These are phyloP conservation scores for Ectemnius continuus DNA, from an alignment of 2,888 invertebrate species.

Conservation along the genomic window DNA sequence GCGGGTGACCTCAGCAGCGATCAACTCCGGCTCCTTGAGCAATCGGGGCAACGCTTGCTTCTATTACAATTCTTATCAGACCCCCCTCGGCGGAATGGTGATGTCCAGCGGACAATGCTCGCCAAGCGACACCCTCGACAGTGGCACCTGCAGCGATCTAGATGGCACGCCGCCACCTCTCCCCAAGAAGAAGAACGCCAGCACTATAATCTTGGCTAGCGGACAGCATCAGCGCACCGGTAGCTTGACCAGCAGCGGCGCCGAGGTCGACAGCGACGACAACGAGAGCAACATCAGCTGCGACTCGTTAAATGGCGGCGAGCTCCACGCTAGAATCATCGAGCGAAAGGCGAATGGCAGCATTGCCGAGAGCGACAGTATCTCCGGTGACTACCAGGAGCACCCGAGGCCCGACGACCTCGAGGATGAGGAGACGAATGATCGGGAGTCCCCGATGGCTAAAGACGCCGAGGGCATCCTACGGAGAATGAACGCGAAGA, in stretches of 20 bases:
- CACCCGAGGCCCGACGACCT: constrained; percentile 8
- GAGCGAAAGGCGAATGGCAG: constrained; percentile 28
- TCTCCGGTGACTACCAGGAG: constrained; percentile 18
- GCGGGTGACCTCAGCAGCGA: constrained; percentile 66
- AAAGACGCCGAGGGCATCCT: constrained; percentile 13
- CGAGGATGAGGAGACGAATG: constrained; percentile 17
- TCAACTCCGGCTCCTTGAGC: constrained; percentile 65
- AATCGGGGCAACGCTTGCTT: constrained; percentile 78
- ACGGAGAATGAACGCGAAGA: constrained; percentile 12
- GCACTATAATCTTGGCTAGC: constrained; percentile 73
- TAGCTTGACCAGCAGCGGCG: constrained; percentile 83
- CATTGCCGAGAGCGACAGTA: constrained; percentile 11
- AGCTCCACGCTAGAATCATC: constrained; percentile 44
- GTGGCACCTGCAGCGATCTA: constrained; percentile 91
- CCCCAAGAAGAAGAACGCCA: constrained; percentile 82
- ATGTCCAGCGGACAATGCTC: constrained; percentile 91
- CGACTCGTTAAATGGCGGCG: constrained; percentile 87
- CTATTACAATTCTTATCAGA: constrained; percentile 82
- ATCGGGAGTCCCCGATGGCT: constrained; percentile 3
- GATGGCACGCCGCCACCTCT: constrained; percentile 86
- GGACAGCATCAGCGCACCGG: constrained; percentile 80
- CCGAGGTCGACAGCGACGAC: constrained; percentile 85
- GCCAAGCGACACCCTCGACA: constrained; percentile 90
- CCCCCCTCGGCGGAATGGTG: constrained; percentile 80
- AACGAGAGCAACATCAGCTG: constrained; percentile 88